These are phyloP conservation scores for Silurus aristotelis DNA, from an alignment of 2,797 vertebrate species.

Conservation along the genomic window DNA sequence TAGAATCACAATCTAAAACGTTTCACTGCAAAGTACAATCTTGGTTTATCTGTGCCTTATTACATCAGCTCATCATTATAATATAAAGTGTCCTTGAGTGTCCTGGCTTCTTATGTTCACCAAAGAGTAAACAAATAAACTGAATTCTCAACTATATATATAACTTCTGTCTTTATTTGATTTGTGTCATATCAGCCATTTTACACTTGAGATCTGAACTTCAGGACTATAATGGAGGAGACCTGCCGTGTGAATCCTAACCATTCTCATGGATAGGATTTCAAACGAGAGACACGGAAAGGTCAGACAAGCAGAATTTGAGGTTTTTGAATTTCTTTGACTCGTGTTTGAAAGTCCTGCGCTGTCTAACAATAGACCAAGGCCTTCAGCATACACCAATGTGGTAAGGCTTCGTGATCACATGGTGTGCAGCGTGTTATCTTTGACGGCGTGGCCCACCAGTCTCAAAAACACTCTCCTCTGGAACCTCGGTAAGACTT, in stretches of 20 bases:
- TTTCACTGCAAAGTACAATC: neutral
- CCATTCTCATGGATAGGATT: conserved; percentile 37
- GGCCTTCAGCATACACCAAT: conserved; percentile 55
- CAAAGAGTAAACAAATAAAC: conserved; percentile 34
- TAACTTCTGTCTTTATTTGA: conserved; percentile 3
- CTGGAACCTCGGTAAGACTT: conserved; percentile 53
- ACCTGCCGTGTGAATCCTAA: neutral
- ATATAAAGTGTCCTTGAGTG: conserved; percentile 19
- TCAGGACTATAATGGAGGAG: conserved; percentile 23
- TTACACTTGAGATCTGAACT: neutral
- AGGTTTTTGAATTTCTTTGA: conserved; percentile 55
- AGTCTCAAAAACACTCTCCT: conserved; percentile 56
- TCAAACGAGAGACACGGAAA: conserved; percentile 26
- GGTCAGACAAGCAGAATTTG: conserved; percentile 42
- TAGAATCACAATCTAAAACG: neutral
- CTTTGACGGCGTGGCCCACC: conserved; percentile 62
- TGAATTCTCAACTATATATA: neutral
- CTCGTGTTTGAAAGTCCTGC: conserved; percentile 49
- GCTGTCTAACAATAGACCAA: conserved; percentile 74
- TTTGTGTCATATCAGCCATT: neutral
- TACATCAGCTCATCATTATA: neutral
- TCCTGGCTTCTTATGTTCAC: conserved; percentile 20
- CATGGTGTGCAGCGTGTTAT: conserved; percentile 70
- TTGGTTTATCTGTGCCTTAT: neutral
- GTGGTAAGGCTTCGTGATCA: conserved; percentile 68